Evolutionary conservation across 2,888 invertebrate genomes (phyloP).

Genomic region (Apodemia zela): DNA sequence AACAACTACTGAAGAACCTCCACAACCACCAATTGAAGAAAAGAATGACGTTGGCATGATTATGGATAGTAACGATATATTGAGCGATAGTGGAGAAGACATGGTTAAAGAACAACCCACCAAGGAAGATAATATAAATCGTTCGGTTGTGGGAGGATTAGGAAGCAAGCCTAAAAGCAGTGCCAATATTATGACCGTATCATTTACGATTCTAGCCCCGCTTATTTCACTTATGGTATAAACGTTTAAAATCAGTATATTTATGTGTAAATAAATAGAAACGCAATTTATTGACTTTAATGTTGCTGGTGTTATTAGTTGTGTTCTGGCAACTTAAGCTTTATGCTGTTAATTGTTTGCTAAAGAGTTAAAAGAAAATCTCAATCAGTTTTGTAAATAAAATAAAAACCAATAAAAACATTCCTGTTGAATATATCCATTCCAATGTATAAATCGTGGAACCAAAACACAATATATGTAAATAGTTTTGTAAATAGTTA

Average conservation of each 20-base stretch:
- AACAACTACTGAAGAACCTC: conserved; percentile 75
- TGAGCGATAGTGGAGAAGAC: conserved; percentile 56
- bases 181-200: conserved; percentile 43
- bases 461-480: conserved; percentile 70
- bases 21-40: conserved; percentile 72
- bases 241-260: conserved; percentile 35
- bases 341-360: conserved; percentile 58
- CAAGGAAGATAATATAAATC: conserved; percentile 60
- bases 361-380: conserved; percentile 38
- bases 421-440: conserved; percentile 74
- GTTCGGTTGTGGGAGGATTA: conserved; percentile 58
- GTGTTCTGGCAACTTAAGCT: conserved; percentile 58
- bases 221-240: conserved; percentile 58
- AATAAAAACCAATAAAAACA: conserved; percentile 43
- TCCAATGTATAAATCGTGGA: conserved; percentile 65
- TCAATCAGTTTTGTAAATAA: conserved; percentile 57
- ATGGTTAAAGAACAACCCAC: conserved; percentile 45
- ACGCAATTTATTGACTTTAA: conserved; percentile 49
- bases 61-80: conserved; percentile 53
- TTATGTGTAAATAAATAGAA: conserved; percentile 57
- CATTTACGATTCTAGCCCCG: conserved; percentile 50
- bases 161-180: conserved; percentile 53
- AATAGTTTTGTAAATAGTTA: conserved; percentile 74
- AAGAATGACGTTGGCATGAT: conserved; percentile 61
- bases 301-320: conserved; percentile 56